Evolutionary conservation across 1,140 invertebrate genomes (phyloP).

Genomic region (Eciton burchellii): DNA sequence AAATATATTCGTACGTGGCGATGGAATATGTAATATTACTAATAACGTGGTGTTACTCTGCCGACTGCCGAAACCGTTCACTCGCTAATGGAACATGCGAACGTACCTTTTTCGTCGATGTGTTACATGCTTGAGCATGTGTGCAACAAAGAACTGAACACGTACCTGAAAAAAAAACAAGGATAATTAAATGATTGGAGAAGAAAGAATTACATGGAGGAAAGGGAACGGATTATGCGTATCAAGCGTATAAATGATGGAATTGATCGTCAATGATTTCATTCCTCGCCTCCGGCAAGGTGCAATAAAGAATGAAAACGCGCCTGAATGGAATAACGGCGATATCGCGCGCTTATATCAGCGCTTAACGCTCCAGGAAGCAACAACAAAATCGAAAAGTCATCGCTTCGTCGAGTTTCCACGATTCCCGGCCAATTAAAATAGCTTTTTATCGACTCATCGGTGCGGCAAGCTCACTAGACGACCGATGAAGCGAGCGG

Average conservation of each 20-base stretch:
- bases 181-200: conserved; percentile 22
- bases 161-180: conserved; percentile 36
- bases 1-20: conserved; percentile 4
- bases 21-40: conserved; percentile 6
- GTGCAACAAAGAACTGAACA: conserved; percentile 1
- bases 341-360: conserved; percentile 58
- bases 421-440: conserved; percentile 59
- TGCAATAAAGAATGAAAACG: conserved; percentile 51
- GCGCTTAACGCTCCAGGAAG: conserved; percentile 52
- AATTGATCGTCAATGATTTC: conserved; percentile 47
- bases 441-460: conserved; percentile 54
- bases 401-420: conserved; percentile 43
- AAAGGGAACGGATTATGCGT: background rate
- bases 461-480: background rate
- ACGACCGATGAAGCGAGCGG: conserved; percentile 18
- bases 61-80: background rate
- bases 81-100: background rate
- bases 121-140: background rate
- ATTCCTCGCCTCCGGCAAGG: conserved; percentile 24
- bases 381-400: conserved; percentile 49
- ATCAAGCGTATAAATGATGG: conserved; percentile 48
- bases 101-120: conserved; percentile 21
- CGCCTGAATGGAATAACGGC: conserved; percentile 19
- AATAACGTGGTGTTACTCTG: conserved; percentile 2
- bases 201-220: conserved; percentile 1